Evolutionary conservation across 2,797 vertebrate genomes (phyloP).

Genomic region (Pangasius djambal): DNA sequence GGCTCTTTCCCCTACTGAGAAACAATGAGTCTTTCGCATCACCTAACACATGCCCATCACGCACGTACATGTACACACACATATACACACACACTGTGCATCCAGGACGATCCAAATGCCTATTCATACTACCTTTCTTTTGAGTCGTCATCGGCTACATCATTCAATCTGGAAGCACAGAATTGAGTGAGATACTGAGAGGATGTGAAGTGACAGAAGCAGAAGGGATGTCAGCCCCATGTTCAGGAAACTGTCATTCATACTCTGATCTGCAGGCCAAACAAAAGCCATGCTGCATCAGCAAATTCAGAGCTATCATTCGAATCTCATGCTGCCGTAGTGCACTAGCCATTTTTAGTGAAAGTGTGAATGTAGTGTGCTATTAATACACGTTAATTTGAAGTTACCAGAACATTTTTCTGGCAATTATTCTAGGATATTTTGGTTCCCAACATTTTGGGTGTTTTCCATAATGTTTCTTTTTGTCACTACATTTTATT

Average conservation of each 20-base stretch:
- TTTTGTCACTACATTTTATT: neutral
- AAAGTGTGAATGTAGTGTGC: neutral
- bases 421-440: neutral
- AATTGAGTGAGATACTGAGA: conserved; percentile 57
- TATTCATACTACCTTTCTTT: conserved; percentile 71
- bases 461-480: neutral
- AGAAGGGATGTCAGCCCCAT: neutral
- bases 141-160: conserved; percentile 65
- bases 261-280: conserved; percentile 17
- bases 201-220: conserved; percentile 27
- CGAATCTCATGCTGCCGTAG: neutral
- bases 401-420: neutral
- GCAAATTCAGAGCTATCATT: neutral
- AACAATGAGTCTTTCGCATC: conserved; percentile 57
- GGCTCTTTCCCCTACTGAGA: conserved; percentile 26
- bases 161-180: conserved; percentile 75
- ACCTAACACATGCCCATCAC: conserved; percentile 47
- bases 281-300: conserved; percentile 38
- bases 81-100: conserved; percentile 19
- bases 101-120: conserved; percentile 36
- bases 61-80: conserved; percentile 48
- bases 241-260: neutral
- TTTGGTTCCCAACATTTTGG: neutral
- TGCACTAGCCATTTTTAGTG: neutral
- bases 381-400: neutral